These are phyloP conservation scores for Deilephila porcellus DNA, from an alignment of 2,888 invertebrate species.

Conservation along the genomic window DNA sequence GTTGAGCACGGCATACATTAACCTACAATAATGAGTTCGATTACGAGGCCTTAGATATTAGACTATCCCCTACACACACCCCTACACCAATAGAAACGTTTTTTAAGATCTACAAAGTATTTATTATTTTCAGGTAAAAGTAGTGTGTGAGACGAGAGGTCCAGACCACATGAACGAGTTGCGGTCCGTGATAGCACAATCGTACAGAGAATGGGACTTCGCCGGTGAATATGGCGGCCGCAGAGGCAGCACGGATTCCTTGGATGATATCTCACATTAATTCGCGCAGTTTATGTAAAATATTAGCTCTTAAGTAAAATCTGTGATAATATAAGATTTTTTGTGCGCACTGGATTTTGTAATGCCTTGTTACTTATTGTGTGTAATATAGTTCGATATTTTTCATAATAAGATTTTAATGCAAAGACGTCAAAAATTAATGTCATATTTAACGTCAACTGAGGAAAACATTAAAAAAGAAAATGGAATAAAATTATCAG, in stretches of 20 bases:
- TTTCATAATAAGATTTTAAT: background rate
- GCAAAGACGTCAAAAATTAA: background rate
- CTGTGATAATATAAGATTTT: conserved; percentile 25
- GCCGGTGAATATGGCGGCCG: conserved; percentile 57
- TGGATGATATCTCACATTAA: conserved; percentile 65
- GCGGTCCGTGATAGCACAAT: conserved; percentile 59
- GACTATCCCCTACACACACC: no score
- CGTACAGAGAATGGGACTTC: conserved; percentile 87
- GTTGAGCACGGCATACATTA: background rate
- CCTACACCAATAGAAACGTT: no score
- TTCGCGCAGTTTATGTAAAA: background rate
- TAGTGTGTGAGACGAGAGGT: conserved; percentile 95
- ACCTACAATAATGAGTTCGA: no score
- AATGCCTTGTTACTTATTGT: background rate
- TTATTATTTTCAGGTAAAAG: conserved; percentile 88
- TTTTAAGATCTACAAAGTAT: no score
- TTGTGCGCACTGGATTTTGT: background rate
- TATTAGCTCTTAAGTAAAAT: background rate
- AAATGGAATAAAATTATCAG: conserved; percentile 31
- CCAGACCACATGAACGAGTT: conserved; percentile 87
- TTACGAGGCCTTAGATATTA: no score
- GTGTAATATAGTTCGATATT: background rate
- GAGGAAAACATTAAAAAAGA: background rate
- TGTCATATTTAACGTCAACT: background rate
- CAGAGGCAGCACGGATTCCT: conserved; percentile 54